Percentiles rank a stretch among this genome's conserved stretches.
Evolutionary conservation across 2,888 invertebrate genomes (phyloP).

Genomic region (Eumacrocentrus americanus): DNA sequence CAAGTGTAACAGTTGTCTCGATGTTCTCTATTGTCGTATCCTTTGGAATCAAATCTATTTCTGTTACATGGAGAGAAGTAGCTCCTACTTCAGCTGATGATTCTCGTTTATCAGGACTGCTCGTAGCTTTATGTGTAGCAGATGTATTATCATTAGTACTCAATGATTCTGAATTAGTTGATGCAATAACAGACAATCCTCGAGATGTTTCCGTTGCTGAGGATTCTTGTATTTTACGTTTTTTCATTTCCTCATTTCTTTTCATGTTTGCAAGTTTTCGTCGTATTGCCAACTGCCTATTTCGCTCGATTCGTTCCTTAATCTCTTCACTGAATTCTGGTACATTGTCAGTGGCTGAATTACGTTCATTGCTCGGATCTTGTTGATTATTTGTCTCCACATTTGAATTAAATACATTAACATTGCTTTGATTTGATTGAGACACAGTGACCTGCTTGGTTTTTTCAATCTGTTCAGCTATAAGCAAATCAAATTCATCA

Average conservation of each 20-base stretch:
- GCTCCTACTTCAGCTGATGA: too few species aligned
- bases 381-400: conserved; percentile 17
- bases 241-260: neutral
- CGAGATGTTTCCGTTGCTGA: neutral
- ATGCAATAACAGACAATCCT: too few species aligned
- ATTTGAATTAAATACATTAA: neutral
- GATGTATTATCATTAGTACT: too few species aligned
- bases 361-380: neutral
- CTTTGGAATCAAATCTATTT: too few species aligned
- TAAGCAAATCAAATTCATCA: conserved; percentile 71
- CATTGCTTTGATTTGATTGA: conserved; percentile 6
- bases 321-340: conserved; percentile 7
- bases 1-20: too few species aligned
- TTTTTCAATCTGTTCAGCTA: conserved; percentile 70
- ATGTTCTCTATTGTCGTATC: too few species aligned
- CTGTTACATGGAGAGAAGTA: too few species aligned
- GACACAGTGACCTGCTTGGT: conserved; percentile 39
- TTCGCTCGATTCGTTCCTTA: conserved; percentile 64
- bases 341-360: neutral
- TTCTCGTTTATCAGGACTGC: too few species aligned
- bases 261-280: conserved; percentile 54
- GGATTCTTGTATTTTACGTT: neutral
- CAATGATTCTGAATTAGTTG: too few species aligned
- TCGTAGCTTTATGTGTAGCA: too few species aligned
- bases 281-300: conserved; percentile 71